A percentile compares a stretch with the other conserved stretches of the same genome.
Evolutionary conservation across 2,797 vertebrate species (phyloP).

Genomic region (Muscicapa comitata): DNA sequence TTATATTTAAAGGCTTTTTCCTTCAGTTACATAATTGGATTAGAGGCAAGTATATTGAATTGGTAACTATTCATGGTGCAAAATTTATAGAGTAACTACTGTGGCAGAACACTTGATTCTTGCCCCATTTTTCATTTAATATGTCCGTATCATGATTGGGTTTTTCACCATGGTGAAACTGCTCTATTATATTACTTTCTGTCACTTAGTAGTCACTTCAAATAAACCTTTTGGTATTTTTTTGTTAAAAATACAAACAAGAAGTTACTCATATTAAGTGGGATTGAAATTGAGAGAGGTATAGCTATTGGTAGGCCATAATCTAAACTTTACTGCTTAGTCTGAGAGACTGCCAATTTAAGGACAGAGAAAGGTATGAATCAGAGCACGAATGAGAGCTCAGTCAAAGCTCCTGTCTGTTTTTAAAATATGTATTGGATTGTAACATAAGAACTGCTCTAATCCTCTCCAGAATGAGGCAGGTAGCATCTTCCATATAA

Average conservation of each 20-base stretch:
- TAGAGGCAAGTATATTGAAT: not conserved
- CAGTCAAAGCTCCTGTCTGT: not conserved
- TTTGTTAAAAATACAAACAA: not conserved
- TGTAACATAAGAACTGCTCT: not conserved
- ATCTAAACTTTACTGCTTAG: not conserved
- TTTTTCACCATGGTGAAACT: not conserved
- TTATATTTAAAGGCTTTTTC: not conserved
- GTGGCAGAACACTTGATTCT: not conserved
- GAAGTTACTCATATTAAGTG: not conserved
- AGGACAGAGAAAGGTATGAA: not conserved
- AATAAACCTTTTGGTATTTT: not conserved
- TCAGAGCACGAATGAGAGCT: not conserved
- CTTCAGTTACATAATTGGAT: not conserved
- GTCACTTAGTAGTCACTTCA: not conserved
- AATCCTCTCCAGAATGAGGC: not conserved
- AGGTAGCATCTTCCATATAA: not conserved
- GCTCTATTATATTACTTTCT: not conserved
- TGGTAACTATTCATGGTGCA: not conserved
- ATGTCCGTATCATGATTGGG: not conserved
- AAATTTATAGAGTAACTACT: not conserved
- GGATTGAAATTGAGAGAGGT: not conserved
- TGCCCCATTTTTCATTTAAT: not conserved
- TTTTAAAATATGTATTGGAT: not conserved
- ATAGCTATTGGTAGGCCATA: not conserved
- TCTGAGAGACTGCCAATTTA: not conserved